Base-by-base conservation (phyloP, 2,797 vertebrate genomes). In the Acanthurus tractus region DNA sequence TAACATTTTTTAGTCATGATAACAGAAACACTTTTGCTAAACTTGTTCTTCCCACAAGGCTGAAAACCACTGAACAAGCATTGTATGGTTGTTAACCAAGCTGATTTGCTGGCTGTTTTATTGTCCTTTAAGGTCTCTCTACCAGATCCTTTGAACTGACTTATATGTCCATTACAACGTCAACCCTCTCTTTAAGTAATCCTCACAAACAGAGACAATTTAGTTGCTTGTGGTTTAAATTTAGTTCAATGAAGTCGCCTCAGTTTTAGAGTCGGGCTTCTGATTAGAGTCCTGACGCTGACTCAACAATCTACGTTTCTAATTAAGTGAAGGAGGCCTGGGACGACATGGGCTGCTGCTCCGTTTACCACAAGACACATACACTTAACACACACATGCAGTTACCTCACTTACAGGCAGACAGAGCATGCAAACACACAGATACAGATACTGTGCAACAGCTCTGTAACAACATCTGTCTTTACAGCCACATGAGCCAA, bases 291-390 rank as follows among this genome's bases (percentile, higher is more conserved):
- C 38, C 70, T 81, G 74, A 88, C 68, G 87, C 89, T 89, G 91
- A 90, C 82, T 87, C 84, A 55, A 85, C 88, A 87, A 83, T 90
- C 85, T 82, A 80, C 63, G 59, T 86, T 89, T 92, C 87, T 84
- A 91, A 91, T 94, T 92, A 93, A 82, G 44, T 66, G 70, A 78
- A 79, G 83, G 85, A 84, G 87, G 82, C 76, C 77, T 82, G 76
- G 78, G 75, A 82, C 88, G 89, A 88, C 62, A 89, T 92, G 92
- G 93, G 84, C 88, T 78, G 63, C 89, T 91, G 86, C 82, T 89
- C 92, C 83, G 94, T 91, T 71, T 44, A 76, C 4, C 77, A 57
- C 70, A 80, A 46, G 71, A 82, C 82, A 71, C 72, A 68, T 9
- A 46, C 49, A 40, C 44, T 40, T 10, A 25, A 61, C 50, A 57